These are phyloP conservation scores for Tupaia chinensis DNA, from an alignment of 2,113 vertebrate genomes.

Conservation along the genomic window DNA sequence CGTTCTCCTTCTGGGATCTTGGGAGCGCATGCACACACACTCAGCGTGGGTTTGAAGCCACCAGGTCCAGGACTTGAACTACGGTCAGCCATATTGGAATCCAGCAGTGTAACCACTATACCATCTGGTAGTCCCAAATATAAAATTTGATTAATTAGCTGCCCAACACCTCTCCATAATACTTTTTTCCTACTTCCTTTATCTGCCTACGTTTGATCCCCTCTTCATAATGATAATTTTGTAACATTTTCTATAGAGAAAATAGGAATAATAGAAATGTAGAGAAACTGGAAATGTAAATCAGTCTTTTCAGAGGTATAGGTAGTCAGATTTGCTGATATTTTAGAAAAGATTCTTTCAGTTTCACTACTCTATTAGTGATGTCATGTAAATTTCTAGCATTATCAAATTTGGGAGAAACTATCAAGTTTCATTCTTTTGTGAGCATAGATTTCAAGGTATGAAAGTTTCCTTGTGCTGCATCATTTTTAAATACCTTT, in stretches of 20 bases:
- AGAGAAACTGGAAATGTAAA: neutral
- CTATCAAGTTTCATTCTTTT: neutral
- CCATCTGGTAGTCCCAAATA: neutral
- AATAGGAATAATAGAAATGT: neutral
- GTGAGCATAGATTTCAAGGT: neutral
- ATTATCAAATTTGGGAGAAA: neutral
- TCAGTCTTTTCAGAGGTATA: neutral
- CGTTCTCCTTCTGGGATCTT: no score
- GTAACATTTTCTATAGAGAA: neutral
- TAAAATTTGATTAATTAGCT: neutral
- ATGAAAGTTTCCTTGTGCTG: neutral
- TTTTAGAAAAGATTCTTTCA: slow-evolving; percentile 13
- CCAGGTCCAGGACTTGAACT: no score
- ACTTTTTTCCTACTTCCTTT: neutral
- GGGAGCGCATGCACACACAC: no score
- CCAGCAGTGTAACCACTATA: no score
- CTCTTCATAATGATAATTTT: neutral
- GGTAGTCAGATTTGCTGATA: neutral
- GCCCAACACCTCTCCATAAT: neutral
- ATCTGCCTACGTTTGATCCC: neutral
- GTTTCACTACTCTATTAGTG: neutral
- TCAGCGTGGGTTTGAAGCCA: no score
- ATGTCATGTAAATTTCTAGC: neutral
- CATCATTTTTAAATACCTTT: neutral
- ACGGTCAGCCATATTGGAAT: no score